Base-by-base conservation (phyloP, 53 echinoderm and acorn worm genomes). In the Crossaster papposus region DNA sequence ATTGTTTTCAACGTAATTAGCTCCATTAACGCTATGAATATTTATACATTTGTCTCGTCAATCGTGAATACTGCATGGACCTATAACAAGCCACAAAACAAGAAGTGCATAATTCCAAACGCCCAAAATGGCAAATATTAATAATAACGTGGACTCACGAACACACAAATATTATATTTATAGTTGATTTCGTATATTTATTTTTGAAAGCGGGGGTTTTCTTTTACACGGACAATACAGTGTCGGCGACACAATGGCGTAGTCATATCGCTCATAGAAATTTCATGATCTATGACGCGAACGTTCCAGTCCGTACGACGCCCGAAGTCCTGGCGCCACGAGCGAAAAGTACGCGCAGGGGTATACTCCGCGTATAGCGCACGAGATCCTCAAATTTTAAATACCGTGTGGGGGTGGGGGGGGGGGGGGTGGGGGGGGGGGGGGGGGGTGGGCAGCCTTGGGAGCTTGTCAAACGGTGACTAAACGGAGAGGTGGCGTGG, bases 221-320 rank as follows among this genome's bases (percentile, higher is more conserved):
- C n/a, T 51, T 79, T 52, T n/a, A 52, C 30, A 52, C 62, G 68
- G 36, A 37, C 64, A 65, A 37, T 50, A 44, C 36, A 81, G 31
- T 62, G 24, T 44, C 5, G 44, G 44, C 26, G 36, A 35, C 31
- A 71, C 75, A 74, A 74, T 35, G 35, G 75, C 36, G 75, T 51
- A 52, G 72, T 30, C 51, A 28, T 28, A 29, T 15, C 85, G 17
- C 62, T 85, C 85, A 85, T 85, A 72, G 72, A 85, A 85, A 52
- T 85, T 85, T 85, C 85, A 85, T 85, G 85, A 85, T 44, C 44
- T 44, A 44, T 44, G 44, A 44, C 44, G n/a, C n/a, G n/a, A n/a
- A n/a, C n/a, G 44, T 5, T 9, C 44, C 44, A 44, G 51, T n/a
- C 79, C 32, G 22, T 78, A 52, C 51, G 68, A 36, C 83, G 65